Base-by-base conservation (phyloP, 2,113 vertebrate species). In the Brachypodius melanocephalos region DNA sequence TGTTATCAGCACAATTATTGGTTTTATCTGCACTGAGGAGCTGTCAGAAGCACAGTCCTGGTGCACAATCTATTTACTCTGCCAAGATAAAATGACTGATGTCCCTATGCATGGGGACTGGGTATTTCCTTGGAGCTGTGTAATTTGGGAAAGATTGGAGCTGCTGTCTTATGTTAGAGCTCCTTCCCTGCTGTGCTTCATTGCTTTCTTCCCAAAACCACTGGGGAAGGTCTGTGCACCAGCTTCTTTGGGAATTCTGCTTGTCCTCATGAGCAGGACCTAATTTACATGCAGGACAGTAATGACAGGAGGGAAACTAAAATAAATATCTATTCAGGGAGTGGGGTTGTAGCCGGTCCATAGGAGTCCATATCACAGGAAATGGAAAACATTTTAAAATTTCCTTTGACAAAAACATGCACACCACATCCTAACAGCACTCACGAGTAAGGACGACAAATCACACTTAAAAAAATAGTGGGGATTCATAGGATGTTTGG, bases 1-100 rank as follows among this genome's bases (percentile, higher is more conserved):
- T 76, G 52, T 85, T 93, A 94, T 87, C 81, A 89, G 88, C 94
- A 90, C 90, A 97, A 93, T 96, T 95, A 86, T 8, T 94, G 65
- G 85, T 31, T 97, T 95, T 96, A 86, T 93, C 90, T 96, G 62
- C 65, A 58, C 25, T 34, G 49, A 83, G 61, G 88, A 95, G 57
- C 72, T 96, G 88, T 96, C 84, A 96, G 83, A 93, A 81, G 66
- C 66, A 80, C 68, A 93, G 88, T 74, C 65, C 31, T 85, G 74
- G 46, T 51, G 31, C 24, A n/a, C 73, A 69, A 31, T 90, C 42
- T 94, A 45, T 94, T 89, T 90, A 36, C 12, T 52, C 59, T 94
- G 89, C 54, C 74, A 61, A 93, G 73, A 90, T 91, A 93, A 95
- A 81, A 77, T 88, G 59, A 89, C 81, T 88, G 88, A 92, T 92